phyloP scores from a whole-genome alignment of 2,797 vertebrate species.

The Galago senegalensis region DNA sequence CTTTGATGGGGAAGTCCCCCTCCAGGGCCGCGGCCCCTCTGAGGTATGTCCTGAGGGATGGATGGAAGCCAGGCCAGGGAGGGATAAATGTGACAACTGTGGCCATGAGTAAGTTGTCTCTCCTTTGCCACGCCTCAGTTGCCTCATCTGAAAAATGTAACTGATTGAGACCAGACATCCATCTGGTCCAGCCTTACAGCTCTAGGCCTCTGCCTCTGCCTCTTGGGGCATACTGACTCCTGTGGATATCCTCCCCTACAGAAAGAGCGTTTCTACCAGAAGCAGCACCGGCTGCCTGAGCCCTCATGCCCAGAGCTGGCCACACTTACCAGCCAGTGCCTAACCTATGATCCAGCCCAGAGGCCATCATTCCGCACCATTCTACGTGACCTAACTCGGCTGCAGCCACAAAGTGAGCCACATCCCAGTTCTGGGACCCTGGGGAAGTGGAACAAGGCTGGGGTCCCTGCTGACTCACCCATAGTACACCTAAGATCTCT shows the following conservation, averaged over 20 bases:
- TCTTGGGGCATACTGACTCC: neutral
- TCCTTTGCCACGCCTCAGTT: neutral
- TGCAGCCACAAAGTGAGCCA: slow-evolving; percentile 93
- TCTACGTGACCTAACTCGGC: slow-evolving; percentile 94
- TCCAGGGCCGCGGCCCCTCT: slow-evolving; percentile 90
- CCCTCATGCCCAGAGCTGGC: slow-evolving; percentile 93
- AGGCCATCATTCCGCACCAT: slow-evolving; percentile 94
- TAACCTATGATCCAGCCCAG: slow-evolving; percentile 92
- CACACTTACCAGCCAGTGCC: slow-evolving; percentile 94
- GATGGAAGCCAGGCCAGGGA: neutral
- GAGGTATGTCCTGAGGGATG: slow-evolving; percentile 90
- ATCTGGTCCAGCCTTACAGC: neutral
- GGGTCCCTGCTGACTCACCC: neutral
- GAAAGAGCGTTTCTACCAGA: slow-evolving; percentile 97
- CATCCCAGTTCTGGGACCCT: neutral
- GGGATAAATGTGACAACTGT: neutral
- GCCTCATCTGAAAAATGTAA: neutral
- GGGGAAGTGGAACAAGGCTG: neutral
- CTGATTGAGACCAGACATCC: neutral
- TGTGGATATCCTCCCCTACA: slow-evolving; percentile 76
- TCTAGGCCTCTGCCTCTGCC: neutral
- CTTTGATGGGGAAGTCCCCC: slow-evolving; percentile 94
- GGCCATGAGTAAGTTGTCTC: neutral
- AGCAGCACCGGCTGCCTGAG: slow-evolving; percentile 91
- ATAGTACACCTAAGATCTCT: neutral